These are phyloP conservation scores for Emmelina monodactyla DNA, from an alignment of 2,888 invertebrate genomes.

Conservation along the genomic window DNA sequence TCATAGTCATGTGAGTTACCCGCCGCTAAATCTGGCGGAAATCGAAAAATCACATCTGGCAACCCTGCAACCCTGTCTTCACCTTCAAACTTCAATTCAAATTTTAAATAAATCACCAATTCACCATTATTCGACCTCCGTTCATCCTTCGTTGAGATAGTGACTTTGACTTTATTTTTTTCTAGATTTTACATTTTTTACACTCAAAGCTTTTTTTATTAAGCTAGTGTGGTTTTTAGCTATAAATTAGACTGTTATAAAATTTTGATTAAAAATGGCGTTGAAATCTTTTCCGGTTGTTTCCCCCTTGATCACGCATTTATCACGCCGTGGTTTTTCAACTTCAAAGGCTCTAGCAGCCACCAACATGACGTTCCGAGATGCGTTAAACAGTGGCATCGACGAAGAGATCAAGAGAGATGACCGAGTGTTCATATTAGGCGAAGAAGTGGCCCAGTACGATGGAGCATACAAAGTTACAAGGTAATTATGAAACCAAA, in stretches of 20 bases:
- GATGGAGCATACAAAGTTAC: conserved; percentile 98
- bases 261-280: conserved; percentile 45
- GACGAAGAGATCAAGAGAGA: conserved; percentile 97
- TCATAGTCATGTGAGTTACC: too few relatives aligned
- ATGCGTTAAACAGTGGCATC: conserved; percentile 94
- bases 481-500: too few relatives aligned
- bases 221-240: not conserved
- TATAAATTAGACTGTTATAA: conserved; percentile 16
- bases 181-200: conserved; percentile 20
- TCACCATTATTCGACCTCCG: conserved; percentile 60
- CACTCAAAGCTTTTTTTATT: not conserved
- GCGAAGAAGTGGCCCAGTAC: conserved; percentile 98
- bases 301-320: conserved; percentile 31
- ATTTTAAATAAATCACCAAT: too few relatives aligned
- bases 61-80: too few relatives aligned
- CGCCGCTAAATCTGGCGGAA: too few relatives aligned
- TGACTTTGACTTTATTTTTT: conserved; percentile 38
- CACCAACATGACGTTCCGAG: conserved; percentile 89
- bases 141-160: conserved; percentile 48
- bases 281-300: conserved; percentile 54
- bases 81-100: too few relatives aligned
- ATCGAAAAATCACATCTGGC: too few relatives aligned
- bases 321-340: conserved; percentile 49
- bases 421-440: conserved; percentile 88
- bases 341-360: conserved; percentile 40